Percentiles rank a stretch among this genome's conserved stretches.
Evolutionary conservation across 2,888 invertebrate species (phyloP).

Genomic region (Caenorhabditis sp.): DNA sequence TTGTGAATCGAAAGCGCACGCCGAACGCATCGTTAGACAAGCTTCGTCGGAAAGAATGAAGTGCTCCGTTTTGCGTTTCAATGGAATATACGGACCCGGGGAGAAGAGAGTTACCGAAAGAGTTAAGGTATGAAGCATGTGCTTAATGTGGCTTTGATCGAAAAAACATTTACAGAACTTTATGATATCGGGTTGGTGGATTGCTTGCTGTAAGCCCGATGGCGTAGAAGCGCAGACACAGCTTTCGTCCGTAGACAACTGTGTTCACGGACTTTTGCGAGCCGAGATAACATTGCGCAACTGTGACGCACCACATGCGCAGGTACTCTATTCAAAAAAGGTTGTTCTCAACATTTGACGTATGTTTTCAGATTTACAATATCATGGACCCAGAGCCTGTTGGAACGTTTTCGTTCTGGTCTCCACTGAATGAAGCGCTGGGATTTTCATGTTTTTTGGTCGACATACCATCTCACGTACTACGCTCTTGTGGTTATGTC

Average conservation of each 20-base stretch:
- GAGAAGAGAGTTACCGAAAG: slow-evolving; percentile 49
- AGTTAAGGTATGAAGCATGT: slow-evolving; percentile 21
- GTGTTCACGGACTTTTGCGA: slow-evolving; percentile 43
- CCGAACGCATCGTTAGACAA: slow-evolving; percentile 32
- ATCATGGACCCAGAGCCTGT: slow-evolving; percentile 31
- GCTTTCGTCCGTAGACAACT: slow-evolving; percentile 41
- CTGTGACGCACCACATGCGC: slow-evolving; percentile 5
- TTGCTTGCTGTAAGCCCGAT: slow-evolving; percentile 15
- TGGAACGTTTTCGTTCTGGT: slow-evolving; percentile 54
- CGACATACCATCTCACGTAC: not conserved
- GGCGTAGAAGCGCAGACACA: slow-evolving; percentile 40
- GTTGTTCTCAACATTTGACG: not conserved
- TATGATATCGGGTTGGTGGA: slow-evolving; percentile 47
- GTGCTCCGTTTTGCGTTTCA: slow-evolving; percentile 38
- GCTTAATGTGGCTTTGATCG: not conserved
- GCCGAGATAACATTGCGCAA: slow-evolving; percentile 19
- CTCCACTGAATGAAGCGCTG: slow-evolving; percentile 17
- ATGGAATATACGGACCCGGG: slow-evolving; percentile 52
- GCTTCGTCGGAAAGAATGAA: slow-evolving; percentile 10
- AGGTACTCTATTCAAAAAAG: slow-evolving; percentile 1
- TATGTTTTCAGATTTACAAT: slow-evolving; percentile 35
- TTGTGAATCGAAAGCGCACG: slow-evolving; percentile 49
- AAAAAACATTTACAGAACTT: slow-evolving; percentile 19
- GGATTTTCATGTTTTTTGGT: not conserved
- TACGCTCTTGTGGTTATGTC: not conserved